Evolutionary conservation across 2,113 vertebrate species (phyloP).

Genomic region (Passer domesticus): DNA sequence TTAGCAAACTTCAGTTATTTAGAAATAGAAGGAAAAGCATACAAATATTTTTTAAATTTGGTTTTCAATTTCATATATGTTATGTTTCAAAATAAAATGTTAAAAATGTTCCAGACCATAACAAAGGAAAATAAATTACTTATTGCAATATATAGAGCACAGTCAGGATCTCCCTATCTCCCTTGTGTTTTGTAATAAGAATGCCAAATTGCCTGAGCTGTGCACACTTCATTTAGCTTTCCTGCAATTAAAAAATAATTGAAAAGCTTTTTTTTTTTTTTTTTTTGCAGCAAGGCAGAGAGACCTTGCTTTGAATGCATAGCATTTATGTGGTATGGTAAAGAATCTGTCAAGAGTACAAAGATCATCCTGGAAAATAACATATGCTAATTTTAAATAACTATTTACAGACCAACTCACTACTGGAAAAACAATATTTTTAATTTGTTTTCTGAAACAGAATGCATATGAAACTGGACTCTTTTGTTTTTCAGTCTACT

Average conservation of each 20-base stretch:
- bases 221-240: constrained; percentile 37
- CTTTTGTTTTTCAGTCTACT: background rate
- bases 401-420: background rate
- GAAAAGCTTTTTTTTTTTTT: constrained; percentile 16
- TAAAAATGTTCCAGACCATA: background rate
- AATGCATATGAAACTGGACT: background rate
- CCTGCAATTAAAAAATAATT: constrained; percentile 59
- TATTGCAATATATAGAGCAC: background rate
- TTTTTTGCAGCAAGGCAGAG: background rate
- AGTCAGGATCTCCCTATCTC: background rate
- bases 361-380: background rate
- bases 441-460: background rate
- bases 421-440: background rate
- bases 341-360: background rate
- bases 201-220: constrained; percentile 27
- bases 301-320: background rate
- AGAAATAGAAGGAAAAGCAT: background rate
- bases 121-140: background rate
- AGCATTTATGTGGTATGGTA: background rate
- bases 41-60: background rate
- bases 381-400: background rate
- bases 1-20: background rate
- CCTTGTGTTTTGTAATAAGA: constrained; percentile 42
- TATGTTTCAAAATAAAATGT: background rate
- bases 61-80: background rate